phyloP scores from a whole-genome alignment of 2,113 vertebrate genomes.

The Pelmatolapia mariae region DNA sequence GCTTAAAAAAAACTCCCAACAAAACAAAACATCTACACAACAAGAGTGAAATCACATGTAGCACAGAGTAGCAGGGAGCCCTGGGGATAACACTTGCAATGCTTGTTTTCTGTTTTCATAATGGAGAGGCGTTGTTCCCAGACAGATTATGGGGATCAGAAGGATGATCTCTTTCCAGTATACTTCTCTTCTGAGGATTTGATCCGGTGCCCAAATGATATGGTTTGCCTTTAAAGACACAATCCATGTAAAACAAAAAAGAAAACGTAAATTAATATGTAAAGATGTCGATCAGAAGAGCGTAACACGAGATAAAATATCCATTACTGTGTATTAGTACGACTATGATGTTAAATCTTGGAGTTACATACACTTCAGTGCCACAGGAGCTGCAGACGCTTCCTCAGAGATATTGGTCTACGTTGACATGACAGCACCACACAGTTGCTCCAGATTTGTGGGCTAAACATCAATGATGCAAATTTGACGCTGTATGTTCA shows the following conservation, averaged over 20 bases:
- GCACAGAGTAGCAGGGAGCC: not conserved
- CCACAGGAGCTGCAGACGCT: not conserved
- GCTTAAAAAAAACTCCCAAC: not conserved
- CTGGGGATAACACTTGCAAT: not conserved
- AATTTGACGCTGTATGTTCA: not conserved
- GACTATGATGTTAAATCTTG: not conserved
- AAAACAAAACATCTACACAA: not conserved
- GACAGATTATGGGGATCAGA: slow-evolving; percentile 46
- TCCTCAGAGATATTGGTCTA: not conserved
- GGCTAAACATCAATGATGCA: not conserved
- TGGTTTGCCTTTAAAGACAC: not conserved
- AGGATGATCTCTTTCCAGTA: slow-evolving; percentile 35
- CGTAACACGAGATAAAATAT: not conserved
- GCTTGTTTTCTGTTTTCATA: slow-evolving; percentile 37
- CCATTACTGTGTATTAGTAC: not conserved
- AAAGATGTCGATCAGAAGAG: not conserved
- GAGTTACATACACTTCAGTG: fast-evolving
- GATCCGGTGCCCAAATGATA: not conserved
- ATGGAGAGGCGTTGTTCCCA: slow-evolving; percentile 23
- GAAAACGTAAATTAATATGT: not conserved
- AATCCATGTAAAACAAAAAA: not conserved
- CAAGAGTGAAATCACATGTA: not conserved
- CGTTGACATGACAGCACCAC: not conserved
- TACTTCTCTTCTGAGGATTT: slow-evolving; percentile 5
- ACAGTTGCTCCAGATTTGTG: not conserved